Evolutionary conservation across 2,797 vertebrate genomes (phyloP), one percentile per base, ranked within the genome.

Genomic region (Picus viridis): DNA sequence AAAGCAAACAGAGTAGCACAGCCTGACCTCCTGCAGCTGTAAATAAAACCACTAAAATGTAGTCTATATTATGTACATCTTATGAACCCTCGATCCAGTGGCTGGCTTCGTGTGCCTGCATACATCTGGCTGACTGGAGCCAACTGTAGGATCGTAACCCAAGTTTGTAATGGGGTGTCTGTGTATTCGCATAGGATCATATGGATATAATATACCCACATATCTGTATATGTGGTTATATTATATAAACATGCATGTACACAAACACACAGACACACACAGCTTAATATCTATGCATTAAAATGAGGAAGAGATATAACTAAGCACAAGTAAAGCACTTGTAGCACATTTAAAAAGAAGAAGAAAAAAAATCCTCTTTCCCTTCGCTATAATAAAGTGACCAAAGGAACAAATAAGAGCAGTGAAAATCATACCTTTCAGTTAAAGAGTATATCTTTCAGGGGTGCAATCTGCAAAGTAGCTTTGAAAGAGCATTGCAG

Each of bases 31-130:
- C 3, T 22, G 54, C 59, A 93, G 94, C 87, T 89, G 89, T 86
- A 90, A 78, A 88, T 89, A 81, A 76, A 83, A 72, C 67, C 75
- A 90, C 91, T 75, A 81, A 70, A 89, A 89, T 93, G 84, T 74
- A 86, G 70, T 76, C 85, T 91, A 39, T 47, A 63, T 57, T 83
- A 83, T 68, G 70, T 83, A 73, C 51, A 75, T 12, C 85, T 70
- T 45, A 63, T 39, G 77, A 90, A 74, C 23, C 29, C 72, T 71
- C 8, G 30, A 30, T 8, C n/a, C 75, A 39, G 74, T 56, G 69
- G 86, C 63, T 89, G 89, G 82, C 73, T 90, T 36, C 16, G 3
- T 2, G 70, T 12, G 29, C 63, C 80, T 57, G 43, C 54, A 5
- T 4, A 16, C 8, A 12, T 36, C 41, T 17, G 62, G 23, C 32